Evolutionary conservation across 2,888 invertebrate genomes (phyloP), one percentile per base, ranked within the genome.

Genomic region (Phorcus lineatus): DNA sequence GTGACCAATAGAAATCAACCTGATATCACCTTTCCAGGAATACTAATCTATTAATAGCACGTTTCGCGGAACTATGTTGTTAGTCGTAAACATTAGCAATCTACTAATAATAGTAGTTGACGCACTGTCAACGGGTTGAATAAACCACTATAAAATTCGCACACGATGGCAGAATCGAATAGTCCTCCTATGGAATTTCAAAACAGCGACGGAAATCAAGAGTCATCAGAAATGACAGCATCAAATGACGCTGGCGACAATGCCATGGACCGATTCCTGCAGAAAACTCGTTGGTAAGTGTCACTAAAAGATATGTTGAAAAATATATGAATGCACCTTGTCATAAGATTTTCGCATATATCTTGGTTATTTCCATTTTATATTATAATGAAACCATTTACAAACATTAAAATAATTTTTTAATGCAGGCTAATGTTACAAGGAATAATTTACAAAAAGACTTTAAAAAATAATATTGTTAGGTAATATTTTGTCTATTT

Each of bases 221-320:
- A 52, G 17, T 16, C 24, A 19, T 1, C 52, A 47, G 52, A 22
- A 53, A 70, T 53, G 28, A 55, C 53, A 28, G 36, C 16, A 11
- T 24, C 31, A 19, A 28, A 52, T 24, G 22, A 17, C 2, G 53
- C 28, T 75, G 28, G 19, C 67, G 47, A 57, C 24, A 75, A 83
- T 62, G 78, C 78, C 16, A 62, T 86, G 57, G 86, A 86, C 31
- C 36, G 77, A 31, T 77, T 86, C 2, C 66, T 86, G 40, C 81
- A 86, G 74, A 83, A 83, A 77, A 78, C 81, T 3, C 80, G 83
- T 47, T 83, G 83, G 86, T 86, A 78, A 62, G 79, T 28, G n/a
- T 57, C n/a, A n/a, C n/a, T n/a, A n/a, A n/a, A n/a, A n/a, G n/a
- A n/a, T n/a, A n/a, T n/a, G n/a, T n/a, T n/a, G n/a, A n/a, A n/a